A percentile compares a stretch with the other conserved stretches of the same genome.
Evolutionary conservation across 2,797 vertebrate genomes (phyloP).

Genomic region (Prionace glauca): DNA sequence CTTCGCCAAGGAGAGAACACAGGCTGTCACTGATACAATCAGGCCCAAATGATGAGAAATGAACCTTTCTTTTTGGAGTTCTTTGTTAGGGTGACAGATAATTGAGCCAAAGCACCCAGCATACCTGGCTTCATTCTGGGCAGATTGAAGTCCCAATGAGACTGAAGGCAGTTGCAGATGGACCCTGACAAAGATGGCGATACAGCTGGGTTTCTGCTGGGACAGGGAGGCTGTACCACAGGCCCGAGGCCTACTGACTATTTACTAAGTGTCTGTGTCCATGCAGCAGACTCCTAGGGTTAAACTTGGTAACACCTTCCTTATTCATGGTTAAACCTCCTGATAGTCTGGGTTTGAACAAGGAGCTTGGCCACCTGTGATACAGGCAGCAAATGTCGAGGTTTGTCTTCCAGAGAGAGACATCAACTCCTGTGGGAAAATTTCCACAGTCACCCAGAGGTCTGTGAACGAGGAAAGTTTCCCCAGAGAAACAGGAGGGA

Average conservation of each 20-base stretch:
- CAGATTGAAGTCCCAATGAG: not conserved
- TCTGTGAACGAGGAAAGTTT: not conserved
- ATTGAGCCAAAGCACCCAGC: not conserved
- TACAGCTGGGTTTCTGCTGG: too few species aligned
- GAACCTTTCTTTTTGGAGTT: not conserved
- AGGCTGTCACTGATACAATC: not conserved
- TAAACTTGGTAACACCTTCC: too few species aligned
- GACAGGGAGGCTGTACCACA: too few species aligned
- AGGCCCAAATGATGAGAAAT: not conserved
- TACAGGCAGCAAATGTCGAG: not conserved
- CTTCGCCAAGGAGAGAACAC: not conserved
- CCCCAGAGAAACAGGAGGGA: not conserved
- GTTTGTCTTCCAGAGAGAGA: not conserved
- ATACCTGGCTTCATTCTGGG: not conserved
- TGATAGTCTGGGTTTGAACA: too few species aligned
- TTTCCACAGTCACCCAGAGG: not conserved
- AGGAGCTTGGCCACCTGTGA: too few species aligned
- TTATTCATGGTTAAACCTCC: too few species aligned
- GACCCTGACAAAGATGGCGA: too few species aligned
- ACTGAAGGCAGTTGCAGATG: too few species aligned
- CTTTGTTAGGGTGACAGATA: not conserved
- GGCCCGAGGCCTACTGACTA: too few species aligned
- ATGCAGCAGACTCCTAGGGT: too few species aligned
- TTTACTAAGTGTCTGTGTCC: too few species aligned
- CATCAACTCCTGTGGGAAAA: not conserved